These are phyloP conservation scores for Neodon shergylaensis DNA, from an alignment of 2,113 vertebrate species.

Conservation along the genomic window DNA sequence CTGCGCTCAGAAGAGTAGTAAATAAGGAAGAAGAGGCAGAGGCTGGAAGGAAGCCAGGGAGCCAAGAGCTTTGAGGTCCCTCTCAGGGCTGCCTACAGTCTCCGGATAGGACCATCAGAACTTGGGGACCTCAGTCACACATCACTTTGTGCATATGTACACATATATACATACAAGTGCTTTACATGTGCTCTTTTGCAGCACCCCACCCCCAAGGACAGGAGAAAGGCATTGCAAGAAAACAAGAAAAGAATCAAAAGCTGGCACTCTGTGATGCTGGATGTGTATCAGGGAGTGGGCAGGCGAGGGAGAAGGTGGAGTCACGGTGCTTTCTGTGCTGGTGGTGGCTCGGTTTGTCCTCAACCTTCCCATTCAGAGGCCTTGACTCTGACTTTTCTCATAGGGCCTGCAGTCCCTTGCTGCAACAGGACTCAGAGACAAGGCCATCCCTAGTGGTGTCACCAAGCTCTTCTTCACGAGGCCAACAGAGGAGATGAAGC, in stretches of 20 bases:
- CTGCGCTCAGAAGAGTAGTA: background rate
- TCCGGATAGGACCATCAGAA: background rate
- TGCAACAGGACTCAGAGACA: no score
- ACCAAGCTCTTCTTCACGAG: background rate
- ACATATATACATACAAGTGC: rapidly evolving
- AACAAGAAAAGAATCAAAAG: background rate
- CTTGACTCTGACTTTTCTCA: background rate
- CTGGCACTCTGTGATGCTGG: background rate
- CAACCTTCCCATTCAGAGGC: background rate
- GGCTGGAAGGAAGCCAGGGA: background rate
- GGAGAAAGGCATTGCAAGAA: background rate
- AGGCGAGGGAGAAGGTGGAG: background rate
- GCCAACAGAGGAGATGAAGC: no score
- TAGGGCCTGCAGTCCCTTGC: background rate
- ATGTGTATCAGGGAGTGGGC: background rate
- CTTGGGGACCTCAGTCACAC: background rate
- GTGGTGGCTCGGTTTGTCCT: background rate
- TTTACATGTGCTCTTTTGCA: background rate
- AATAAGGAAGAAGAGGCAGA: background rate
- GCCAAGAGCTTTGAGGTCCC: background rate
- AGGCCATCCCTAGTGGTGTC: rapidly evolving
- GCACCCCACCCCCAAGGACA: no score
- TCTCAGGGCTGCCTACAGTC: background rate
- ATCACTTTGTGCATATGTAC: rapidly evolving
- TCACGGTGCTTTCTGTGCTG: rapidly evolving